A percentile compares a stretch with the other conserved stretches of the same genome.
Evolutionary conservation across 2,113 vertebrate species (phyloP).

Genomic region (Chroicocephalus ridibundus): DNA sequence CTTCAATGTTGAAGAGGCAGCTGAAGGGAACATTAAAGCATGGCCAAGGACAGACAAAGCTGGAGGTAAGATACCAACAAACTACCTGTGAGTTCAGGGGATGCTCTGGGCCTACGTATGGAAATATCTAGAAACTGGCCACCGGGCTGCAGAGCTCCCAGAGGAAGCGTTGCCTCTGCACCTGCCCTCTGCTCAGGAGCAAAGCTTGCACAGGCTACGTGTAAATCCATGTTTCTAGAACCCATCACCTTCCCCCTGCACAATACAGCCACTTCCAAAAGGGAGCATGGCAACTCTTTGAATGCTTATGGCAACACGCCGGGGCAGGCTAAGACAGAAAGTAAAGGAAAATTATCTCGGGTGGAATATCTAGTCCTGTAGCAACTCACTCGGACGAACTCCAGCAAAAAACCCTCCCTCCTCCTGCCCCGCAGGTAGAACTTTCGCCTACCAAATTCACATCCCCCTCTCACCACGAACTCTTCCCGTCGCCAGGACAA

Average conservation of each 20-base stretch:
- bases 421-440: not conserved
- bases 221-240: not conserved
- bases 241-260: not conserved
- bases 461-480: not conserved
- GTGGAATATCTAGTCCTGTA: not conserved
- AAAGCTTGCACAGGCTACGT: accelerated
- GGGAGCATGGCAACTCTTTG: not conserved
- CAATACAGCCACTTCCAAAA: not conserved
- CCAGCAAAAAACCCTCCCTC: not conserved
- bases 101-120: not conserved
- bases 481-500: not conserved
- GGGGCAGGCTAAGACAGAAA: not conserved
- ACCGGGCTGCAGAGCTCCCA: not conserved
- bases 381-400: not conserved
- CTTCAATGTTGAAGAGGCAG: not conserved
- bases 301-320: not conserved
- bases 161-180: not conserved
- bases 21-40: not conserved
- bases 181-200: not conserved
- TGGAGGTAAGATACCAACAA: not conserved
- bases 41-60: not conserved
- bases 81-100: not conserved
- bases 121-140: not conserved
- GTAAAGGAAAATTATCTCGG: not conserved
- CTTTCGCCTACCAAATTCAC: not conserved